These are phyloP conservation scores for Gandaritis pyraliata DNA, from an alignment of 2,888 invertebrate species.

Conservation along the genomic window DNA sequence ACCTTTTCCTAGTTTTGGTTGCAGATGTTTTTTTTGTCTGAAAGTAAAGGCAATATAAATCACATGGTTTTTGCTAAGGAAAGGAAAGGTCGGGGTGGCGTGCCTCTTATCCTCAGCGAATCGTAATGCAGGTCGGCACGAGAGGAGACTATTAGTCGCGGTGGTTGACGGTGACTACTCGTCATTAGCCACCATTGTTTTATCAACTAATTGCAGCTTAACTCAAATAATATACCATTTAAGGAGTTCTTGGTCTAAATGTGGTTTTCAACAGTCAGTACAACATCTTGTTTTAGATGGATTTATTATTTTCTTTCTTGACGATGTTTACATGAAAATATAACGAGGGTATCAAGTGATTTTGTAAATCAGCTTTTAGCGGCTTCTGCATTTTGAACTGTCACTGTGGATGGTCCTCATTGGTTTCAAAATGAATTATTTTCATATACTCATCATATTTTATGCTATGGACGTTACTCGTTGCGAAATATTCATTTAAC, in stretches of 20 bases:
- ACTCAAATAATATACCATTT: constrained; percentile 5
- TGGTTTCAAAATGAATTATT: too few species aligned
- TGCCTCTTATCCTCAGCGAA: constrained; percentile 55
- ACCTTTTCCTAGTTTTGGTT: constrained; percentile 24
- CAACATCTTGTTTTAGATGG: too few species aligned
- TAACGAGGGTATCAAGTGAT: too few species aligned
- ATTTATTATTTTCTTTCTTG: too few species aligned
- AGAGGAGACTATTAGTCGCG: constrained; percentile 62
- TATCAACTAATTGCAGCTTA: constrained; percentile 53
- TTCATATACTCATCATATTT: not conserved
- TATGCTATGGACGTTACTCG: not conserved
- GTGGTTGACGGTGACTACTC: constrained; percentile 54
- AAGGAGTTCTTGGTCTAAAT: not conserved
- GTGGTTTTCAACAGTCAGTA: not conserved
- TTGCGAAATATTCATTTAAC: not conserved
- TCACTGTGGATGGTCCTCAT: too few species aligned
- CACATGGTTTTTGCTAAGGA: constrained; percentile 48
- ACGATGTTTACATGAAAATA: too few species aligned
- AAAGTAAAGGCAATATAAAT: constrained; percentile 46
- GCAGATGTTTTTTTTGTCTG: constrained; percentile 35
- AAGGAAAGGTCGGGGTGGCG: constrained; percentile 54
- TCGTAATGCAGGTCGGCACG: constrained; percentile 64
- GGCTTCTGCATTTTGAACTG: too few species aligned
- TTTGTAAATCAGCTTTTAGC: too few species aligned
- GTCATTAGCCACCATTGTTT: constrained; percentile 64